These are phyloP conservation scores for Drosophila sechellia DNA, from an alignment of 1,140 invertebrate genomes.

Conservation along the genomic window DNA sequence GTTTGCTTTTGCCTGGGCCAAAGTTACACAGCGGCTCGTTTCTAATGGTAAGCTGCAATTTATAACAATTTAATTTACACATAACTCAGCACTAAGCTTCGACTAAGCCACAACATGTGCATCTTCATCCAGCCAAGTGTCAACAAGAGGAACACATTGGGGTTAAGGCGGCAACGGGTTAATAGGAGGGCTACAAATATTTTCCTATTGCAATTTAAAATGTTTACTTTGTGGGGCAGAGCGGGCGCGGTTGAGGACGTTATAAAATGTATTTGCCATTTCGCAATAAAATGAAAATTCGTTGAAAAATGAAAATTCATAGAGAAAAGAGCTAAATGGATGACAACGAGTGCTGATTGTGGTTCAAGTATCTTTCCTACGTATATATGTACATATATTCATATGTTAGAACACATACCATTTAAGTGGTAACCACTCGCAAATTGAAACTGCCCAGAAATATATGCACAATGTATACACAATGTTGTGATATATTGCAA, in stretches of 20 bases:
- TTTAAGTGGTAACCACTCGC: constrained; percentile 4
- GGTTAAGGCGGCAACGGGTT: background rate
- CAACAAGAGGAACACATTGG: constrained; percentile 8
- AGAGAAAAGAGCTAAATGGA: constrained; percentile 14
- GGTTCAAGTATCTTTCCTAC: constrained; percentile 3
- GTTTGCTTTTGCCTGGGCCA: constrained; percentile 34
- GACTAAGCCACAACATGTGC: constrained; percentile 42
- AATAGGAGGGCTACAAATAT: constrained; percentile 28
- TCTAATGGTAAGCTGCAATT: constrained; percentile 60
- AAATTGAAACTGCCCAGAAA: constrained; percentile 17
- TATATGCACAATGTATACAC: constrained; percentile 5
- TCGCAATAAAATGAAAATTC: constrained; percentile 34
- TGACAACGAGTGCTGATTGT: constrained; percentile 19
- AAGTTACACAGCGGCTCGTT: constrained; percentile 4
- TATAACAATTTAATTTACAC: constrained; percentile 77
- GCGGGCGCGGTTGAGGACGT: background rate
- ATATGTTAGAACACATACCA: constrained; percentile 2
- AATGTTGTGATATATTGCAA: constrained; percentile 5
- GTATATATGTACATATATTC: background rate
- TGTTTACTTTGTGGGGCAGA: constrained; percentile 21
- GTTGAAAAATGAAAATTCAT: constrained; percentile 18
- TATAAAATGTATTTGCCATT: too few relatives aligned
- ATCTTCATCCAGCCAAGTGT: constrained; percentile 33
- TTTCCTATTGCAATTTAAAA: constrained; percentile 44
- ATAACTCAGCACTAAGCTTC: constrained; percentile 53